Evolutionary conservation across 2,797 vertebrate species (phyloP), one percentile per base, ranked within the genome.

Genomic region (Strix occidentalis): DNA sequence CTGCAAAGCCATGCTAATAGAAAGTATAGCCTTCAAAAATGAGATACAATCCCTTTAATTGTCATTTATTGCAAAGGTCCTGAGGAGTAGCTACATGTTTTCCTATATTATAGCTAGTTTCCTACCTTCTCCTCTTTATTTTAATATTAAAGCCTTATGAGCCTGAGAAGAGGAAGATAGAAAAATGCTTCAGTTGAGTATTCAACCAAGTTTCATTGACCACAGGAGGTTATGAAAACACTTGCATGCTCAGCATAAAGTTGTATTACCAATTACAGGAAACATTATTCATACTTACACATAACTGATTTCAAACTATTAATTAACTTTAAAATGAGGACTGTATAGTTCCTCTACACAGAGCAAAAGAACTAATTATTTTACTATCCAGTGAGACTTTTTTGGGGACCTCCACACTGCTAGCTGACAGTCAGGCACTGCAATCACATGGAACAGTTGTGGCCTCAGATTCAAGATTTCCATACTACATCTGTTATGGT

Each of bases 401-500:
- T 54, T 50, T 15, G 6, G 16, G 33, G 70, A 71, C 3, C 6
- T 71, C 57, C n/a, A 17, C 16, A 20, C n/a, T 75, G 37, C 31
- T 48, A 64, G 28, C 5, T 77, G 79, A 26, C 28, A 45, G 75
- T 58, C 58, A 56, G 46, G 20, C 25, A 66, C 19, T 57, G 31
- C 61, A 61, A 53, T 45, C 23, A 24, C 25, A 81, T 12, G 21
- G 16, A 65, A n/a, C 7, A 71, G 10, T 10, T 69, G 31, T 37
- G 28, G 10, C 17, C n/a, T 83, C 14, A 21, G 33, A 93, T 31
- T 53, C 31, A 72, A 17, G 31, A 83, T n/a, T 68, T 57, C 33
- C 0, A 0, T 18, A 41, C 35, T 71, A 14, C 9, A 41, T 43
- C 18, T 71, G 26, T n/a, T 20, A 50, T 18, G 43, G 43, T 45